A percentile compares a stretch with the other conserved stretches of the same genome.
phyloP scores from a whole-genome alignment of 2,797 vertebrate species.

The Rhinophrynus dorsalis region DNA sequence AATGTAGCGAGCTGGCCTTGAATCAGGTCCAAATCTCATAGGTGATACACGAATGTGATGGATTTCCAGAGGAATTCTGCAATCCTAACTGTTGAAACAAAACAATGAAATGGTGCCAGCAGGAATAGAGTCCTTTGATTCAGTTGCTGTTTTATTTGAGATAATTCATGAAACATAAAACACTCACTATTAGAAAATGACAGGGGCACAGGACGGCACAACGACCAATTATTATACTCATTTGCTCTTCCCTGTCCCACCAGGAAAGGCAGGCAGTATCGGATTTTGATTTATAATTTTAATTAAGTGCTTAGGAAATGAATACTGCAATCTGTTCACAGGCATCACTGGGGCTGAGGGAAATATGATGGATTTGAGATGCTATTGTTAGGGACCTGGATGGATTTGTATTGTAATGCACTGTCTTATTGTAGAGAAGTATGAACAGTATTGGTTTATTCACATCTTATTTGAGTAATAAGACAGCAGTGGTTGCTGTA shows the following conservation, averaged over 20 bases:
- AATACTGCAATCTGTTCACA: not conserved
- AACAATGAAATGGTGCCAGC: not conserved
- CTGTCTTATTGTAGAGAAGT: not conserved
- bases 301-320: constrained; percentile 11
- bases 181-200: not conserved
- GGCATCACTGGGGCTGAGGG: not conserved
- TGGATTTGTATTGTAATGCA: not conserved
- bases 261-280: not conserved
- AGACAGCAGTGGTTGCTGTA: not conserved
- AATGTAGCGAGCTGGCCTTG: constrained; percentile 12
- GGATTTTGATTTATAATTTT: constrained; percentile 24
- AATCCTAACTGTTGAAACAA: not conserved
- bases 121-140: no score
- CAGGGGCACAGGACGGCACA: not conserved
- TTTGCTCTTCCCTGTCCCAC: not conserved
- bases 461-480: no score
- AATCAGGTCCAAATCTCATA: constrained; percentile 10
- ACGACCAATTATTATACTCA: not conserved
- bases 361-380: not conserved
- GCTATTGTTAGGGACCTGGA: not conserved
- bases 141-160: not conserved
- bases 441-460: not conserved
- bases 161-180: not conserved
- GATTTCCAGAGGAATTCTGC: constrained; percentile 5
- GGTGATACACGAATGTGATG: not conserved